Conservation (phyloP, 2,113 vertebrate species). For the Cynoglossus semilaevis region DNA sequence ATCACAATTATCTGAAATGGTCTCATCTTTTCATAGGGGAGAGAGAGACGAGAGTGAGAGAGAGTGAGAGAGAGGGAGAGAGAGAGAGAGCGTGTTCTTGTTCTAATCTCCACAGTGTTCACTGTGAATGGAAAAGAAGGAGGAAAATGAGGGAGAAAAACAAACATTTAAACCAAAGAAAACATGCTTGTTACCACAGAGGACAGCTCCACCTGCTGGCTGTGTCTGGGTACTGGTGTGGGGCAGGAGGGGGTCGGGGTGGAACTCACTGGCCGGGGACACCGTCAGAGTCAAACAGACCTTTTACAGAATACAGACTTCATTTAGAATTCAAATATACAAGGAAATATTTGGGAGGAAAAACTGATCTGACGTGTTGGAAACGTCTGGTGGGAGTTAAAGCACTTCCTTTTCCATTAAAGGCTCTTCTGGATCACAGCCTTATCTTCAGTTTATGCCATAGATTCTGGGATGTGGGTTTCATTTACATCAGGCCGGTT, state of each 20-base stretch:
- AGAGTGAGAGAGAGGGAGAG: not conserved
- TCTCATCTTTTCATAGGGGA: constrained; percentile 32
- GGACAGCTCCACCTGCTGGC: constrained; percentile 78
- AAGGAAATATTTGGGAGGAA: too few species aligned
- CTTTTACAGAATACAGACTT: too few species aligned
- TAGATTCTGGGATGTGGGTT: too few species aligned
- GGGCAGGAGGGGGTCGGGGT: constrained; percentile 11
- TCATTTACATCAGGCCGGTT: too few species aligned
- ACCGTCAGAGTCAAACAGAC: too few species aligned
- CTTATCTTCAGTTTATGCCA: too few species aligned
- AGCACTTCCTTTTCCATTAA: too few species aligned
- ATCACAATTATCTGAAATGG: constrained; percentile 58
- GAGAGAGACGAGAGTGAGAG: constrained; percentile 4
- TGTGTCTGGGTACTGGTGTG: constrained; percentile 16
- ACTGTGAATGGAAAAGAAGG: constrained; percentile 4
- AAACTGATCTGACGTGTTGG: too few species aligned
- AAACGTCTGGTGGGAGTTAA: too few species aligned
- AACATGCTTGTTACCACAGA: constrained; percentile 57
- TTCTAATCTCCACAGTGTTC: constrained; percentile 7
- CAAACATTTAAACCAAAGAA: constrained; percentile 28
- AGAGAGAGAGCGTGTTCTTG: not conserved
- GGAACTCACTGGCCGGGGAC: not conserved
- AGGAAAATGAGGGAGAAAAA: constrained; percentile 30
- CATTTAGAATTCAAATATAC: too few species aligned
- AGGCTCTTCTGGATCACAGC: too few species aligned